These are phyloP conservation scores for Tyrophagus putrescentiae DNA, from an alignment of 1,140 invertebrate species.

Conservation along the genomic window DNA sequence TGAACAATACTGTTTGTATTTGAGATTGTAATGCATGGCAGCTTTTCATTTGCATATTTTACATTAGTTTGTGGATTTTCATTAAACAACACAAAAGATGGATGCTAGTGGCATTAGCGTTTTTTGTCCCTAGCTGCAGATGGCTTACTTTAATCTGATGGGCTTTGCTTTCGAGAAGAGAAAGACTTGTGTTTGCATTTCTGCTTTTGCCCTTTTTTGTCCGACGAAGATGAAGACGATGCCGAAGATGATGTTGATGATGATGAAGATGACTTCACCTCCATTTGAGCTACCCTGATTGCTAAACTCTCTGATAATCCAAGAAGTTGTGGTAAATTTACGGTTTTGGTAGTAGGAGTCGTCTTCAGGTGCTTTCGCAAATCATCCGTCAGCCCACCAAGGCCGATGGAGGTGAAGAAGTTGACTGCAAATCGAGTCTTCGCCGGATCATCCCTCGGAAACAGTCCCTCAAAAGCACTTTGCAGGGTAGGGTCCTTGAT, in stretches of 20 bases:
- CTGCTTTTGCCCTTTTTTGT: too few species aligned
- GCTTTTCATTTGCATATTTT: too few species aligned
- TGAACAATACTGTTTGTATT: too few species aligned
- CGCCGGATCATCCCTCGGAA: conserved; percentile 86
- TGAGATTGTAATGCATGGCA: too few species aligned
- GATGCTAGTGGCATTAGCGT: too few species aligned
- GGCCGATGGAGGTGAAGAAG: conserved; percentile 95
- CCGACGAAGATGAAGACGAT: neutral
- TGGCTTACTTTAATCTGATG: too few species aligned
- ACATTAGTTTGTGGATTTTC: too few species aligned
- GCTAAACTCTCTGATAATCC: neutral
- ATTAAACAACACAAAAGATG: too few species aligned
- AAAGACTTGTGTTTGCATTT: too few species aligned
- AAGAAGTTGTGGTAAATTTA: neutral
- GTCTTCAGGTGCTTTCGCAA: conserved; percentile 18
- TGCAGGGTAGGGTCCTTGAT: conserved; percentile 75
- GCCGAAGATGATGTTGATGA: neutral
- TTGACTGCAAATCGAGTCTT: conserved; percentile 97
- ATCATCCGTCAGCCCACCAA: conserved; percentile 68
- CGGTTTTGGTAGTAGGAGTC: too few species aligned
- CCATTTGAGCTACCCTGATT: neutral
- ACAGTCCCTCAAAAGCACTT: conserved; percentile 72
- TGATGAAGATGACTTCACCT: neutral
- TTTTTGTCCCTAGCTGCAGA: too few species aligned
- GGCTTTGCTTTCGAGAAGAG: too few species aligned